Conservation (phyloP, 2,888 invertebrate species). For the Drosophila helvetica region DNA sequence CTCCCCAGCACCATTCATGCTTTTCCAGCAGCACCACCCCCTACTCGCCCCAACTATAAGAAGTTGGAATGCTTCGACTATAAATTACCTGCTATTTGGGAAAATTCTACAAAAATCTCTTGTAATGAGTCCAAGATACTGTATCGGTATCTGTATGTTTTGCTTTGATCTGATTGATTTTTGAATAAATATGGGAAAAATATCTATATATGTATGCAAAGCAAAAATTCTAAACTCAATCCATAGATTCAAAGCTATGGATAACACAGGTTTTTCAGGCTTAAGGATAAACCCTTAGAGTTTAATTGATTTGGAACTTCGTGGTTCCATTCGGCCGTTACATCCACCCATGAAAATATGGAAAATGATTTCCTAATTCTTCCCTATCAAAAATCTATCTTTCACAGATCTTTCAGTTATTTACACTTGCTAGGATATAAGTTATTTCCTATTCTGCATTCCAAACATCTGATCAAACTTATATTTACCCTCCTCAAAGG, state of each 20-base stretch:
- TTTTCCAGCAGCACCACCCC: slow-evolving; percentile 7
- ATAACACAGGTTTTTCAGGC: too few relatives aligned
- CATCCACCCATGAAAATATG: too few relatives aligned
- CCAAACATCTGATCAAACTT: neutral
- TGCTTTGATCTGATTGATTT: too few relatives aligned
- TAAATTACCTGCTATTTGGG: neutral
- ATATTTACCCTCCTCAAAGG: neutral
- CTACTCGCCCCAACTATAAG: slow-evolving; percentile 15
- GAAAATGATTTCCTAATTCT: too few relatives aligned
- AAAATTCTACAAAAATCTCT: neutral
- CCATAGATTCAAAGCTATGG: too few relatives aligned
- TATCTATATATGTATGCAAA: too few relatives aligned
- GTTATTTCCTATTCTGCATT: neutral
- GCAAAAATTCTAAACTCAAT: too few relatives aligned
- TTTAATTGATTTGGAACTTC: too few relatives aligned
- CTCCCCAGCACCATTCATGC: neutral
- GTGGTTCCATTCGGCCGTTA: too few relatives aligned
- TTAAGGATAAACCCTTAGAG: too few relatives aligned
- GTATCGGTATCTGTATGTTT: too few relatives aligned
- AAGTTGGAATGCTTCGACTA: neutral
- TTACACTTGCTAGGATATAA: neutral
- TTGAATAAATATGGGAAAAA: too few relatives aligned
- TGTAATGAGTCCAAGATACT: neutral
- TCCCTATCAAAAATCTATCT: neutral
- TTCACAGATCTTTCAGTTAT: neutral